Evolutionary conservation across 2,113 vertebrate species (phyloP).

Genomic region (Gulo gulo): DNA sequence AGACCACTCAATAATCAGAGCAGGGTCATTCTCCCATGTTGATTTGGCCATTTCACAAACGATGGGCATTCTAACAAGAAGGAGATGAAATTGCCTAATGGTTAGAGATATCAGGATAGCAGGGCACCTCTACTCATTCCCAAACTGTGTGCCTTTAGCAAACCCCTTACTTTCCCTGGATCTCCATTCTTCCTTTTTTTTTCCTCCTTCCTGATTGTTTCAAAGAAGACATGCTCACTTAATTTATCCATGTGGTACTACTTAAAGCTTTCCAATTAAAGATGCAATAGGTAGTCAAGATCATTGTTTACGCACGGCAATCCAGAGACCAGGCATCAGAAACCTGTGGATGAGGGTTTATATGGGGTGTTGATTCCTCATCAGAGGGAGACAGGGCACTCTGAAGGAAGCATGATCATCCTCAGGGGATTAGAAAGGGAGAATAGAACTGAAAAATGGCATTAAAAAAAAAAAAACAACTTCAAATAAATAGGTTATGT

Average conservation of each 20-base stretch:
- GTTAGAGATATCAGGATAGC: background rate
- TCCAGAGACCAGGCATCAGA: background rate
- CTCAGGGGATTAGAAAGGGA: background rate
- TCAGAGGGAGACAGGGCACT: background rate
- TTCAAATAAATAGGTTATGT: background rate
- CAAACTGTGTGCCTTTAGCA: background rate
- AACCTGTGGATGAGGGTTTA: background rate
- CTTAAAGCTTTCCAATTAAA: background rate
- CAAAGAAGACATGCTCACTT: background rate
- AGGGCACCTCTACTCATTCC: background rate
- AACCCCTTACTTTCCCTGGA: background rate
- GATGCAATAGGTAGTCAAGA: background rate
- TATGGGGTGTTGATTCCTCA: background rate
- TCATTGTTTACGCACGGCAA: background rate
- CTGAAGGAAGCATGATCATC: background rate
- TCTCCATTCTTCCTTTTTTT: background rate
- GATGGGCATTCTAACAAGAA: background rate
- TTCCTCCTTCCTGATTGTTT: background rate
- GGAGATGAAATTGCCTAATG: background rate
- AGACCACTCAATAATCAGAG: background rate
- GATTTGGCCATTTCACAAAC: slow-evolving; percentile 17
- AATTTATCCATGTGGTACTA: background rate
- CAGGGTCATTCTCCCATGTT: background rate
- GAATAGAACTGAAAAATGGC: background rate
- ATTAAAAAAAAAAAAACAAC: background rate